These are phyloP conservation scores for Drosophila nigricruria DNA, from an alignment of 2,888 invertebrate genomes.

Conservation along the genomic window DNA sequence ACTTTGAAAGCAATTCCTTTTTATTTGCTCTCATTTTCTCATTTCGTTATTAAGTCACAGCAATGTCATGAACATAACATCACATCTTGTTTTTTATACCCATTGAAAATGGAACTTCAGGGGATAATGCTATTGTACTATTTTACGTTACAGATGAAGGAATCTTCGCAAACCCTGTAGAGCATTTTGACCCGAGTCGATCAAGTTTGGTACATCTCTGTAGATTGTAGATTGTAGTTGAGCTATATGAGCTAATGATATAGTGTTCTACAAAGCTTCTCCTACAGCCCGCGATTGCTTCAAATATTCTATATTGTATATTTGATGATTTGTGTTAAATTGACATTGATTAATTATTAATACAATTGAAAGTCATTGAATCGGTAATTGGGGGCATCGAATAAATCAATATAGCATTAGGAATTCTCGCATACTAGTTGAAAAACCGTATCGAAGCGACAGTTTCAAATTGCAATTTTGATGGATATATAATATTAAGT, in stretches of 20 bases:
- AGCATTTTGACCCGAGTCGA: no score
- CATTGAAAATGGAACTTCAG: background rate
- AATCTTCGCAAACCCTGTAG: no score
- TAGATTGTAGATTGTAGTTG: no score
- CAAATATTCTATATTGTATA: background rate
- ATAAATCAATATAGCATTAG: background rate
- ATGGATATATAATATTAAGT: no score
- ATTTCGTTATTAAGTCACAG: slow-evolving; percentile 13
- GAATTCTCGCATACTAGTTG: background rate
- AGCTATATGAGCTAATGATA: no score
- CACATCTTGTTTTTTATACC: slow-evolving; percentile 10
- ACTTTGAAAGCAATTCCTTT: background rate
- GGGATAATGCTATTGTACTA: background rate
- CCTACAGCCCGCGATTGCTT: background rate
- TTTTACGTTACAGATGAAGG: no score
- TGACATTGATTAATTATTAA: background rate
- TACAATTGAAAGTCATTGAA: background rate
- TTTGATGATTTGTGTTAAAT: background rate
- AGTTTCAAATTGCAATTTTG: no score
- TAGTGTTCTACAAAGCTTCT: background rate
- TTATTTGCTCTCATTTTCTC: background rate
- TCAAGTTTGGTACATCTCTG: no score
- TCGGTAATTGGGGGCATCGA: background rate
- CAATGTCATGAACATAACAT: slow-evolving; percentile 35
- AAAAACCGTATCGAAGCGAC: background rate